A percentile compares a stretch with the other conserved stretches of the same genome.
These are phyloP conservation scores for Melanargia galathea DNA, from an alignment of 2,888 invertebrate species.

Conservation along the genomic window DNA sequence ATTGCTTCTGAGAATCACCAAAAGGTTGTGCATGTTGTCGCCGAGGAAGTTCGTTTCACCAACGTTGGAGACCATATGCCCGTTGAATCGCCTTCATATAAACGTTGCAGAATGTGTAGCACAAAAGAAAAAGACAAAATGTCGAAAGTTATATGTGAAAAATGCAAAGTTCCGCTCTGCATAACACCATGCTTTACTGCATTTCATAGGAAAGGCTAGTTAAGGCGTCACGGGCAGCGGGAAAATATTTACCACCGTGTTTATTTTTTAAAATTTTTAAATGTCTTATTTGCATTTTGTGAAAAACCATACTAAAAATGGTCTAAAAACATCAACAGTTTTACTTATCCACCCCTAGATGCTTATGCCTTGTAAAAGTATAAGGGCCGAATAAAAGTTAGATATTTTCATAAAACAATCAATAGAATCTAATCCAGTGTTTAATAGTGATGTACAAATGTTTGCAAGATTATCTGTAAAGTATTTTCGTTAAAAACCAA, in stretches of 20 bases:
- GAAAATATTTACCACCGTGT: background rate
- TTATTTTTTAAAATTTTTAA: background rate
- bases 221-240: background rate
- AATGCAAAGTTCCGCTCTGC: slow-evolving; percentile 17
- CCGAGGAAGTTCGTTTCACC: slow-evolving; percentile 11
- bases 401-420: too few relatives aligned
- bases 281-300: background rate
- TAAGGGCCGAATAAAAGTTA: too few relatives aligned
- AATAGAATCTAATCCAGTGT: too few relatives aligned
- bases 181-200: slow-evolving; percentile 16
- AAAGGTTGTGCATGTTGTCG: slow-evolving; percentile 2
- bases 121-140: slow-evolving; percentile 11
- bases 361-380: too few relatives aligned
- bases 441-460: too few relatives aligned
- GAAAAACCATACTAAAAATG: background rate
- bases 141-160: slow-evolving; percentile 12
- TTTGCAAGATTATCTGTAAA: too few relatives aligned
- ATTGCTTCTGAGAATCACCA: background rate
- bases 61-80: slow-evolving; percentile 15
- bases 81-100: slow-evolving; percentile 8
- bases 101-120: slow-evolving; percentile 17
- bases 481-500: too few relatives aligned
- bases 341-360: too few relatives aligned
- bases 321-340: background rate
- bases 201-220: slow-evolving; percentile 11